A percentile compares a stretch with the other conserved stretches of the same genome.
Conservation (phyloP, 2,113 vertebrate species). For the Entelurus aequoreus region DNA sequence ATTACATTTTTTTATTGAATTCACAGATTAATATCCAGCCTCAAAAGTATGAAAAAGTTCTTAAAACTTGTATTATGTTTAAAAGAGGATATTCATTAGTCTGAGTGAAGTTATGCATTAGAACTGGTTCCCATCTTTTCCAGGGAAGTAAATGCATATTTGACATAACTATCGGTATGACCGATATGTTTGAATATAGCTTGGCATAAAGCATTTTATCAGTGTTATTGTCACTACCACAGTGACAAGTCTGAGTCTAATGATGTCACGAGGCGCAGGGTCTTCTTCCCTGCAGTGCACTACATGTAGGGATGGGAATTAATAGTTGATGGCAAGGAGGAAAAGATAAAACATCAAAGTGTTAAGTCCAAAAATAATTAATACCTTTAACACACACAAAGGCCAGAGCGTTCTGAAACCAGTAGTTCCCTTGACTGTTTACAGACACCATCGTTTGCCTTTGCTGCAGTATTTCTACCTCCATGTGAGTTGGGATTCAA, state of each 20-base stretch:
- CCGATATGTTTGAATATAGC: conserved; percentile 48
- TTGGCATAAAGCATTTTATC: conserved; percentile 26
- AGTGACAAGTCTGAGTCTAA: conserved; percentile 21
- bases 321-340: conserved; percentile 12
- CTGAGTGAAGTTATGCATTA: conserved; percentile 1
- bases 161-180: conserved; percentile 33
- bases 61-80: neutral
- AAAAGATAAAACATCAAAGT: conserved; percentile 15
- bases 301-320: conserved; percentile 40
- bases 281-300: conserved; percentile 38
- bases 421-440: conserved; percentile 17
- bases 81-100: neutral
- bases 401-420: conserved; percentile 26
- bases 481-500: conserved; percentile 59
- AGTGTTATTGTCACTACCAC: conserved; percentile 46
- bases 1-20: neutral
- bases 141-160: conserved; percentile 6
- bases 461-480: conserved; percentile 70
- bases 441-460: conserved; percentile 37
- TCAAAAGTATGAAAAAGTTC: neutral
- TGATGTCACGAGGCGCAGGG: neutral
- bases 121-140: neutral
- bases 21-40: neutral
- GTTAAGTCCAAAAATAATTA: conserved; percentile 12
- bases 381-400: conserved; percentile 8